Percentiles rank a stretch among this genome's conserved stretches.
These are phyloP conservation scores for Orthosia gracilis DNA, from an alignment of 2,888 invertebrate genomes.

Conservation along the genomic window DNA sequence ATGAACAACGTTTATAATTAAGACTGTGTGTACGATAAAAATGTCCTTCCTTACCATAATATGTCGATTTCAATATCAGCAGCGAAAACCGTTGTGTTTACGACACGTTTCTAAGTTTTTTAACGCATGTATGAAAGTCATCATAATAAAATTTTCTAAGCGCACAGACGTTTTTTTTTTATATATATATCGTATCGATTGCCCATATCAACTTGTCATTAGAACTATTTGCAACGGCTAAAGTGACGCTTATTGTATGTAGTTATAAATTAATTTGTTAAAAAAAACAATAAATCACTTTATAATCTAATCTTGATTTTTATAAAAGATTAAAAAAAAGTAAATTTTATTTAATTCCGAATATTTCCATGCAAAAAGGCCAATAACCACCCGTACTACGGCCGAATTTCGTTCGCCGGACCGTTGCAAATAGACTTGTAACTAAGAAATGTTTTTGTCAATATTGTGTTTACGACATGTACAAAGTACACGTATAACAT, in stretches of 20 bases:
- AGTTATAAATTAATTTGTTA: neutral
- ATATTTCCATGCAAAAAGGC: neutral
- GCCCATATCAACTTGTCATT: slow-evolving; percentile 8
- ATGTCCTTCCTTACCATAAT: slow-evolving; percentile 25
- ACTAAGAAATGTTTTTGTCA: slow-evolving; percentile 38
- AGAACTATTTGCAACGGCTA: slow-evolving; percentile 31
- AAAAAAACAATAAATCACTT: neutral
- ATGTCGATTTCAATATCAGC: slow-evolving; percentile 22
- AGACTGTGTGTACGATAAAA: slow-evolving; percentile 52
- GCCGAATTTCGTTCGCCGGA: neutral
- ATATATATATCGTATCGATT: slow-evolving; percentile 21
- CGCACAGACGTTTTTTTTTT: slow-evolving; percentile 35
- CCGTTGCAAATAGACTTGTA: slow-evolving; percentile 43
- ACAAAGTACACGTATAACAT: slow-evolving; percentile 29
- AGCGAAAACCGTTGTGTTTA: slow-evolving; percentile 19
- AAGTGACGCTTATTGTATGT: neutral
- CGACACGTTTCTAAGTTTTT: slow-evolving; percentile 36
- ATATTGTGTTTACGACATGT: slow-evolving; percentile 23
- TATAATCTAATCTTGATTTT: neutral
- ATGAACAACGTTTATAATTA: slow-evolving; percentile 63
- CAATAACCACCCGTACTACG: neutral
- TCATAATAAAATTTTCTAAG: slow-evolving; percentile 31
- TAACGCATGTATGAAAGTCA: slow-evolving; percentile 17
- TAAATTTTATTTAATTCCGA: too few relatives aligned
- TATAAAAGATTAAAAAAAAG: too few relatives aligned